Evolutionary conservation across 2,888 invertebrate species (phyloP).

Genomic region (Clistopyga incitator): DNA sequence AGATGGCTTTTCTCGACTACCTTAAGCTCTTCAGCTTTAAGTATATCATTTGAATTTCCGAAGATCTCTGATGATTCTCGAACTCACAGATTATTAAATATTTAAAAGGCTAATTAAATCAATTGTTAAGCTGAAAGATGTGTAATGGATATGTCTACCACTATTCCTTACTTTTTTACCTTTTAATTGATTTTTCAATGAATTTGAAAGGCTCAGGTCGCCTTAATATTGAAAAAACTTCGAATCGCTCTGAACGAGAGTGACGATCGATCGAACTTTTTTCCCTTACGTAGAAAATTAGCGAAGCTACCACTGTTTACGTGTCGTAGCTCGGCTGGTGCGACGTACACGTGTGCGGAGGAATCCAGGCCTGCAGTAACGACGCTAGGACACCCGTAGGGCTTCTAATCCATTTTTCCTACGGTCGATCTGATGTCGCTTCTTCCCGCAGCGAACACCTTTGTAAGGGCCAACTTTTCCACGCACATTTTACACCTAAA

Average conservation of each 20-base stretch:
- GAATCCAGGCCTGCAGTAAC: conserved; percentile 48
- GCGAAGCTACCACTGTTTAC: conserved; percentile 8
- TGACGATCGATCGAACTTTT: conserved; percentile 11
- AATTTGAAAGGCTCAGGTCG: neutral
- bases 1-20: neutral
- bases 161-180: neutral
- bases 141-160: neutral
- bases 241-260: neutral
- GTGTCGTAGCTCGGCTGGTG: neutral
- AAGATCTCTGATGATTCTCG: neutral
- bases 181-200: neutral
- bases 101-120: no score
- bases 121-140: neutral
- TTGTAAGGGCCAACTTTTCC: conserved; percentile 38
- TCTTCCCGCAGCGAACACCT: conserved; percentile 53
- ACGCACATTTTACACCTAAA: conserved; percentile 1
- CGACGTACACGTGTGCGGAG: conserved; percentile 38
- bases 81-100: neutral
- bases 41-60: neutral
- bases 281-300: neutral
- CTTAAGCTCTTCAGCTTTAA: neutral
- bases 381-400: conserved; percentile 57
- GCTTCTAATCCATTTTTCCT: conserved; percentile 73
- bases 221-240: neutral
- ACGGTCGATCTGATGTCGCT: conserved; percentile 66